phyloP scores from a whole-genome alignment of 2,888 invertebrate genomes.

The Leptogaster cylindrica region DNA sequence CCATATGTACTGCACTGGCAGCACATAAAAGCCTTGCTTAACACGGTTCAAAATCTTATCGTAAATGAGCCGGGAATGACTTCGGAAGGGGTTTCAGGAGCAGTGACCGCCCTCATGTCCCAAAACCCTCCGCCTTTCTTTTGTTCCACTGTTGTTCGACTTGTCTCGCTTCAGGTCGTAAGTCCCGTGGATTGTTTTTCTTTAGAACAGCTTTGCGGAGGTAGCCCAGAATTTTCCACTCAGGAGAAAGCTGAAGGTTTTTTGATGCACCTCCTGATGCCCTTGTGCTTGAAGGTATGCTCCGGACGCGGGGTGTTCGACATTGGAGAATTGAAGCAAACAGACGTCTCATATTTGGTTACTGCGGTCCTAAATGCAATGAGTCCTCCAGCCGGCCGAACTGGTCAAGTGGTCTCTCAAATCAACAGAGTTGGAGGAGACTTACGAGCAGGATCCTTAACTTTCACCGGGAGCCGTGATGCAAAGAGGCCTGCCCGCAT shows the following conservation, averaged over 20 bases:
- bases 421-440: constrained; percentile 76
- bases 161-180: constrained; percentile 93
- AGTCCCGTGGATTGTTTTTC: constrained; percentile 91
- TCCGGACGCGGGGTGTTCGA: constrained; percentile 91
- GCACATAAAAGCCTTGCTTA: constrained; percentile 86
- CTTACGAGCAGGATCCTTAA: constrained; percentile 79
- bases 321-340: constrained; percentile 84
- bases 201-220: constrained; percentile 94
- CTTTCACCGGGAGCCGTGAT: constrained; percentile 79
- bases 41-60: constrained; percentile 78
- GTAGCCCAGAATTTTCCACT: constrained; percentile 84
- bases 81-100: constrained; percentile 78
- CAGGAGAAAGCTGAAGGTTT: constrained; percentile 95
- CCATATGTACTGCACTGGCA: constrained; percentile 97
- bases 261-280: constrained; percentile 95
- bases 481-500: constrained; percentile 79
- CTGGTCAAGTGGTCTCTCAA: constrained; percentile 70
- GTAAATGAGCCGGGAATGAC: constrained; percentile 61
- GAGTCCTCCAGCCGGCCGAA: constrained; percentile 76
- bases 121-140: constrained; percentile 94
- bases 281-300: constrained; percentile 92
- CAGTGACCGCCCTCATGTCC: constrained; percentile 84
- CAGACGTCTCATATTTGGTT: constrained; percentile 89
- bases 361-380: constrained; percentile 89
- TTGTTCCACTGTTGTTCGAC: constrained; percentile 93